Evolutionary conservation across 2,113 vertebrate species (phyloP).

Genomic region (Motacilla alba): DNA sequence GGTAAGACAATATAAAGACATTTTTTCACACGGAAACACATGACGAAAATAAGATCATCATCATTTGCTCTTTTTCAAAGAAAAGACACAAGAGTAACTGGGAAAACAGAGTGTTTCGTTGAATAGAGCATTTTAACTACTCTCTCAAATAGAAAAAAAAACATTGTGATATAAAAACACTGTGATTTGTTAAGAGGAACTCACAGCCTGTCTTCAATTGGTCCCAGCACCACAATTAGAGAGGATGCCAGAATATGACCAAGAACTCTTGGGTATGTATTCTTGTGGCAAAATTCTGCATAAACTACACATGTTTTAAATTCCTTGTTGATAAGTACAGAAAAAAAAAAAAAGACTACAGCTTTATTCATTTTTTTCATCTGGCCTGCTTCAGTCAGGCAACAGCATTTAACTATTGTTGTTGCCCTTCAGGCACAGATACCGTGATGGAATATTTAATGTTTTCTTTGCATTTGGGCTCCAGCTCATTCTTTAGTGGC

Average conservation of each 20-base stretch:
- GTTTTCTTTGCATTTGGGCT: neutral
- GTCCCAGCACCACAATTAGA: neutral
- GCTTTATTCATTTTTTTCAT: neutral
- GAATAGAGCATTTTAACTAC: neutral
- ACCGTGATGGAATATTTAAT: neutral
- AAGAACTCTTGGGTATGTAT: neutral
- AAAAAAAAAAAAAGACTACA: neutral
- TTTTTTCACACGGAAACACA: neutral
- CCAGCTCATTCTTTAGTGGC: neutral
- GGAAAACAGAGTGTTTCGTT: neutral
- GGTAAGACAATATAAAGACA: constrained; percentile 41
- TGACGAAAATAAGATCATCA: neutral
- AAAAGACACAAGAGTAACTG: neutral
- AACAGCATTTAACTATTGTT: neutral
- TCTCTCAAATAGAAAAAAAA: neutral
- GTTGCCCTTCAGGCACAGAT: neutral
- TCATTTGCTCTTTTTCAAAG: neutral
- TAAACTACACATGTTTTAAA: neutral
- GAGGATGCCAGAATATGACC: neutral
- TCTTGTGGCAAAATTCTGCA: neutral
- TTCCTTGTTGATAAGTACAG: neutral
- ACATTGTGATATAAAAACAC: neutral
- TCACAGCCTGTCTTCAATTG: neutral
- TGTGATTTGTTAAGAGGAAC: neutral
- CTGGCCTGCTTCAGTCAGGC: neutral